Conservation (phyloP, 2,888 invertebrate genomes). For the Pimpla rufipes region DNA sequence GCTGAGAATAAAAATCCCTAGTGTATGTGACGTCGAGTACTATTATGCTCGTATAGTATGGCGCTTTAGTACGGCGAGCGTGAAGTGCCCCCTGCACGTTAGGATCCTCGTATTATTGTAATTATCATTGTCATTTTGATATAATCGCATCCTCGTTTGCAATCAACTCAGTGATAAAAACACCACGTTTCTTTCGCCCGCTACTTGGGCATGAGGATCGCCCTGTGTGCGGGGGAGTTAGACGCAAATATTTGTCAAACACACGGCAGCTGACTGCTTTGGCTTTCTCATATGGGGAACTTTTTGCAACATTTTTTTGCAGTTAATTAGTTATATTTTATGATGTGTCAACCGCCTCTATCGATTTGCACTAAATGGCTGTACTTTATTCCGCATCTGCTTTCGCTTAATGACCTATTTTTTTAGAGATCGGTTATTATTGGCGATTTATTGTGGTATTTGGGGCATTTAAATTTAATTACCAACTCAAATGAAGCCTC, state of each 20-base stretch:
- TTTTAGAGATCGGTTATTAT: no score
- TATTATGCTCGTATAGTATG: constrained; percentile 50
- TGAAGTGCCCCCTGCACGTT: constrained; percentile 17
- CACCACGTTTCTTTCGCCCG: background rate
- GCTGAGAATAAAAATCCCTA: constrained; percentile 62
- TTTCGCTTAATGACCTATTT: no score
- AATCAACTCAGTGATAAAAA: constrained; percentile 40
- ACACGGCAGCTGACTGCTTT: background rate
- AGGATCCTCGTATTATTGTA: constrained; percentile 29
- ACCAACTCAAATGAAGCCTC: no score
- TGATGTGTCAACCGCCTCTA: no score
- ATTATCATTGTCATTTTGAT: constrained; percentile 33
- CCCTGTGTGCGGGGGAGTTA: background rate
- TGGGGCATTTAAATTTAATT: no score
- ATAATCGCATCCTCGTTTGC: background rate
- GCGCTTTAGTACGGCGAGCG: constrained; percentile 18
- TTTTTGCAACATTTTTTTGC: no score
- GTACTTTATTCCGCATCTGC: no score
- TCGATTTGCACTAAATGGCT: no score
- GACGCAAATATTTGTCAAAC: background rate
- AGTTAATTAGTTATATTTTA: no score
- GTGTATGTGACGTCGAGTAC: constrained; percentile 65
- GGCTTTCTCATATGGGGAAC: no score
- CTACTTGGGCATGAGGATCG: background rate
- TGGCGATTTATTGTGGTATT: no score